Percentiles rank a stretch among this genome's conserved stretches.
These are phyloP conservation scores for Fregata magnificens DNA, from an alignment of 2,113 vertebrate genomes.

Conservation along the genomic window DNA sequence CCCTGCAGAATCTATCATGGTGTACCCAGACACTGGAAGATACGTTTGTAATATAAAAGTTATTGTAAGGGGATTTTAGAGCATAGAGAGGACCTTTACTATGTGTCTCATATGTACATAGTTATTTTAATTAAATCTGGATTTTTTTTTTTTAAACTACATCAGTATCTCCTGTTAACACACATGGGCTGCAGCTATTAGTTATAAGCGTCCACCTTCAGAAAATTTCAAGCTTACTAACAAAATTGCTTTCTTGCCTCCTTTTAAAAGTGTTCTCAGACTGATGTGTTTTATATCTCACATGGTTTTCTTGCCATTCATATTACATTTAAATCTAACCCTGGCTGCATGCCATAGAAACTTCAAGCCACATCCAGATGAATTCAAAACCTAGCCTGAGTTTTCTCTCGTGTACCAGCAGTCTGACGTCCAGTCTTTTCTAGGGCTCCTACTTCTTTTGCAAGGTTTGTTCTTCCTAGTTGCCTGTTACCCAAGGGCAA, in stretches of 20 bases:
- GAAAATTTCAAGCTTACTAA: neutral
- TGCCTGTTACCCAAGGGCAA: neutral
- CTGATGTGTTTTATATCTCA: neutral
- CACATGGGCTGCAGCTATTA: neutral
- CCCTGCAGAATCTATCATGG: neutral
- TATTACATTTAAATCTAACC: neutral
- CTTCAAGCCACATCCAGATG: neutral
- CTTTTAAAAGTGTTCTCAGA: neutral
- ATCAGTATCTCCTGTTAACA: neutral
- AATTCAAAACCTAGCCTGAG: neutral
- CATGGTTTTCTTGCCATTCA: neutral
- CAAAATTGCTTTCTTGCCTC: neutral
- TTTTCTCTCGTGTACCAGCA: neutral
- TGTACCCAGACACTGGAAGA: neutral
- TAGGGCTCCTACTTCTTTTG: neutral
- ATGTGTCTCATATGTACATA: neutral
- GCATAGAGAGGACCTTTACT: neutral
- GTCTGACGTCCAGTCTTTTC: neutral
- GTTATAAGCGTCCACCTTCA: neutral
- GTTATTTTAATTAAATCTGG: constrained; percentile 43
- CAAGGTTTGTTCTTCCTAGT: neutral
- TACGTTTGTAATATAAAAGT: neutral
- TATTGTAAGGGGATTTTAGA: neutral
- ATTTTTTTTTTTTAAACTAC: neutral
- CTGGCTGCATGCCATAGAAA: constrained; percentile 14